Base-by-base conservation (phyloP, 2,113 vertebrate genomes). In the Chaetodon trifascialis region DNA sequence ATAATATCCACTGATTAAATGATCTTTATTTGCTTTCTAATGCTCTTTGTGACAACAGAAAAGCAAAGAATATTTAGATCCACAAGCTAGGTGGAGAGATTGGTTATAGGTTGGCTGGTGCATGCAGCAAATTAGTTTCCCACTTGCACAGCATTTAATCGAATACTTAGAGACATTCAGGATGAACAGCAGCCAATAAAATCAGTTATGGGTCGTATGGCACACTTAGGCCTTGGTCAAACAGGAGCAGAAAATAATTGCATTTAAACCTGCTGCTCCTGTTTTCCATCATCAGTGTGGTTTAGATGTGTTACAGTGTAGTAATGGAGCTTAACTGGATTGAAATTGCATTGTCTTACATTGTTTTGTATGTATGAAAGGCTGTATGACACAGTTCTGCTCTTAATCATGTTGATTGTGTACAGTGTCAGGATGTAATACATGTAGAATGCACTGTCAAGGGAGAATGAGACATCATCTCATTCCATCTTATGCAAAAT, bases 141-240 rank as follows among this genome's bases (percentile, higher is more conserved):
- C 52, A 47, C 62, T 75, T 66, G 34, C 21, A 5, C 30, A 21
- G 8, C 25, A 25, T 76, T 63, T 79, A 72, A 90, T 74, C 38
- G 69, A 76, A 88, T 78, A 73, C 66, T 86, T 82, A 78, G 73
- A 78, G 59, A 73, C 68, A 73, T 77, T 58, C 36, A 12, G 15
- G 5, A 70, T 49, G 19, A 79, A 34, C 74, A 73, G 60, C 38
- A 71, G 71, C 52, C 83, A 82, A 12, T 51, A 51, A 49, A 70
- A 62, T 84, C 68, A 59, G 23, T 73, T 21, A 3, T 17, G 59
- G 55, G 49, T 76, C 86, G 81, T 86, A 85, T 89, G 82, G 46
- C 55, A 23, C 55, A 59, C 15, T 60, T n/a, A n/a, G n/a, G n/a
- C n/a, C n/a, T n/a, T 44, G 62, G n/a, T 81, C 62, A 78, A 42